Evolutionary conservation across 2,888 invertebrate species (phyloP).

Genomic region (Lepidochrysops patricia): DNA sequence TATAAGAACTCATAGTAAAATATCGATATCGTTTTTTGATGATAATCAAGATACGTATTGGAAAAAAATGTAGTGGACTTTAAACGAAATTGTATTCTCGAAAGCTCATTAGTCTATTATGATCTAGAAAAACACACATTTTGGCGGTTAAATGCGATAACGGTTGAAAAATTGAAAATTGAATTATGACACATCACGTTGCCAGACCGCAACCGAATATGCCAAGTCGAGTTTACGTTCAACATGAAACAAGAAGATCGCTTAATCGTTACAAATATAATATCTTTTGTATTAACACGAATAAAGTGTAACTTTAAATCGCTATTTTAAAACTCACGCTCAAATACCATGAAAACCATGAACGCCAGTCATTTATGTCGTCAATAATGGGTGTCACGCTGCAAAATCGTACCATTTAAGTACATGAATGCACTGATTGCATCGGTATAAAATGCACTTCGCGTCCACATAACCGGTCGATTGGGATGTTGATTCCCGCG

Average conservation of each 20-base stretch:
- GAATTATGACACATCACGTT: slow-evolving; percentile 3
- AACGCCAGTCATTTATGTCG: background rate
- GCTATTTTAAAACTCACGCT: too few relatives aligned
- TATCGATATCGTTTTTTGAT: too few relatives aligned
- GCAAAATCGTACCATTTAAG: background rate
- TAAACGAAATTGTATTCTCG: too few relatives aligned
- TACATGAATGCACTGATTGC: background rate
- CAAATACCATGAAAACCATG: background rate
- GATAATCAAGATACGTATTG: too few relatives aligned
- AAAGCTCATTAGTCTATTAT: background rate
- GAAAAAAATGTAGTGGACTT: too few relatives aligned
- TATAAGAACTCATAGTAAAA: too few relatives aligned
- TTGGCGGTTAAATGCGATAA: background rate
- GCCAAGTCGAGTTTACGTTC: slow-evolving; percentile 8
- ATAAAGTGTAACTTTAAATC: too few relatives aligned
- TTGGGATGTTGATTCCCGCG: background rate
- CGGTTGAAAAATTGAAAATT: slow-evolving; percentile 31
- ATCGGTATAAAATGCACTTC: background rate
- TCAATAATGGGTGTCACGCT: background rate
- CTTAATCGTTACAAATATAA: too few relatives aligned
- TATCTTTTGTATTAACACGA: too few relatives aligned
- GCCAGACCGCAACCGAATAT: background rate
- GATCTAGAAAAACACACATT: background rate
- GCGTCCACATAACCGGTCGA: background rate
- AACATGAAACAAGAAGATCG: too few relatives aligned